Conservation (phyloP, 2,797 vertebrate genomes). For the Anas capensis region DNA sequence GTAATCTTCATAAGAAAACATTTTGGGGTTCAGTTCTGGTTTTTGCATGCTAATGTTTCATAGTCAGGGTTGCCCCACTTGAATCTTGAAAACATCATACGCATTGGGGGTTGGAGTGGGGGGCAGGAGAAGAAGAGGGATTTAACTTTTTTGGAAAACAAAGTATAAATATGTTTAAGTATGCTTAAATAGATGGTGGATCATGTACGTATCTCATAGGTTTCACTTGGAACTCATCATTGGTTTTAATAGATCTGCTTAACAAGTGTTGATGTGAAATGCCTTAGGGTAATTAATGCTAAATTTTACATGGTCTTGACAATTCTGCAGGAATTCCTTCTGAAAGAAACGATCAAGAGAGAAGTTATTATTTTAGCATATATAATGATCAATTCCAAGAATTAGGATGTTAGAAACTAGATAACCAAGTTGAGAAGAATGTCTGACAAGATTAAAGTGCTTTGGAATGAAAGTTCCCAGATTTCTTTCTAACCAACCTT, state of each 20-base stretch:
- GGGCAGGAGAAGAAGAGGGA: neutral
- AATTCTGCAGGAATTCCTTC: conserved; percentile 30
- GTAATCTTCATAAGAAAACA: neutral
- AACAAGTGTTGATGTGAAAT: conserved; percentile 47
- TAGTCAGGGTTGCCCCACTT: neutral
- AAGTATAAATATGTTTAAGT: neutral
- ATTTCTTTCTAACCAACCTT: neutral
- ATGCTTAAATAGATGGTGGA: neutral
- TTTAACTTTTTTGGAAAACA: neutral
- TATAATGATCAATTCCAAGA: conserved; percentile 30
- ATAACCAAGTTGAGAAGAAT: neutral
- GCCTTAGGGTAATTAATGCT: conserved; percentile 47
- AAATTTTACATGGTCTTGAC: conserved; percentile 52
- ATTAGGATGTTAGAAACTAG: neutral
- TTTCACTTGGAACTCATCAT: conserved; percentile 41
- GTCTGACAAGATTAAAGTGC: conserved; percentile 17
- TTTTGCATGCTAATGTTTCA: neutral
- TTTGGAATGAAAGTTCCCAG: neutral
- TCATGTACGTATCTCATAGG: neutral
- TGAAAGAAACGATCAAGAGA: conserved; percentile 47
- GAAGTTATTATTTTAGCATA: conserved; percentile 45
- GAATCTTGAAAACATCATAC: neutral
- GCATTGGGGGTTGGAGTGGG: neutral
- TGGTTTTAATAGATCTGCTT: conserved; percentile 51
- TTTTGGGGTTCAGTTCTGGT: neutral